Base-by-base conservation (phyloP, 1,140 invertebrate species). In the Heliconius hermathena region DNA sequence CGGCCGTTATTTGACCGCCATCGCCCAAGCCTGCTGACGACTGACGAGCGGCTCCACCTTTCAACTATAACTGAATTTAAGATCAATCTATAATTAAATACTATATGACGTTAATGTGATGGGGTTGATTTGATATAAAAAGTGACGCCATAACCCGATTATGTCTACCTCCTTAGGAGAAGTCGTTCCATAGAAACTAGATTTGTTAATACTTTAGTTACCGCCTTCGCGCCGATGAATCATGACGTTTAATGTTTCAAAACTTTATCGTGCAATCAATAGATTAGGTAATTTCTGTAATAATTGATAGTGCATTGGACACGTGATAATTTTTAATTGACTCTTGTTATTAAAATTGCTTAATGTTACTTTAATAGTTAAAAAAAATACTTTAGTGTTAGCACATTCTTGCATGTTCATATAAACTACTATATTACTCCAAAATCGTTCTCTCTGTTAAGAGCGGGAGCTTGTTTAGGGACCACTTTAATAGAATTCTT, bases 1-100 rank as follows among this genome's bases (percentile, higher is more conserved):
- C 86, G 86, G 92, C 91, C 92, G 91, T 92, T 91, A 90, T 87
- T 90, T 92, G 90, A 92, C 92, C 92, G 92, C 92, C 92, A 93
- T 93, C 92, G 90, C 88, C 89, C 89, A 91, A 92, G 91, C 91
- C 86, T 88, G 87, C 85, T 89, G 88, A 88, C 87, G 86, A 88
- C 84, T 83, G 77, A 79, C 75, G 76, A 78, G 86, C 83, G 88
- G 85, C 90, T 89, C 89, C 89, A 85, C 90, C 90, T 93, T 92
- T 85, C 80, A 71, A 71, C 29, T 38, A 49, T 76, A 78, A 78
- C 82, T 79, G 70, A 54, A 36, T 76, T 66, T 36, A 49, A 79
- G 26, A 75, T 77, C 36, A 77, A 22, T 75, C 18, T 60, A 49
- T 49, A 66, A 66, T 66, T 66, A 66, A 29, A 26, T 29, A 66